These are phyloP conservation scores for Poecile montanus DNA, from an alignment of 2,797 vertebrate species.

Conservation along the genomic window DNA sequence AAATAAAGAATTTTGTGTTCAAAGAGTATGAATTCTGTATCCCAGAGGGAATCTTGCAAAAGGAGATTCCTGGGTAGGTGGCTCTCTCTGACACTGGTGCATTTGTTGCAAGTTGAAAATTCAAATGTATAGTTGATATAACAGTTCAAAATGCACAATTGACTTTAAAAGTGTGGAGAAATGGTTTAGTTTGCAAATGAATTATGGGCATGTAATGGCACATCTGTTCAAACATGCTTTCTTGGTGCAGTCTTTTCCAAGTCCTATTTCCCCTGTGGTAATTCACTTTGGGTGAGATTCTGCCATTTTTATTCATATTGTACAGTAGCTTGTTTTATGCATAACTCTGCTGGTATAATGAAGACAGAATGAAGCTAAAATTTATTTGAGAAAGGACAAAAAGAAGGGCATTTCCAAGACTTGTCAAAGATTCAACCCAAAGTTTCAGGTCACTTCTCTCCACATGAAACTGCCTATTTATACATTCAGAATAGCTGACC, in stretches of 20 bases:
- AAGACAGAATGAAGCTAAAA: neutral
- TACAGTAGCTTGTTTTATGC: neutral
- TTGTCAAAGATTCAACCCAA: neutral
- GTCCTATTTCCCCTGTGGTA: neutral
- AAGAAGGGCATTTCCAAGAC: neutral
- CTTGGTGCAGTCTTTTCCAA: neutral
- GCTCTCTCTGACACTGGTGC: neutral
- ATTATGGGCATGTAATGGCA: neutral
- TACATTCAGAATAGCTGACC: neutral
- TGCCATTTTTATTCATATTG: constrained; percentile 16
- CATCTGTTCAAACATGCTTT: constrained; percentile 1
- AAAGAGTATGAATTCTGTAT: neutral
- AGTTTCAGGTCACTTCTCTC: constrained; percentile 11
- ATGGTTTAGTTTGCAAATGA: constrained; percentile 8
- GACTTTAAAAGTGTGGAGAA: neutral
- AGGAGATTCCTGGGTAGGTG: neutral
- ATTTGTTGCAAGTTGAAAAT: neutral
- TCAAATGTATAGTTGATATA: neutral
- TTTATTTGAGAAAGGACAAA: neutral
- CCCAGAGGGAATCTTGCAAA: neutral
- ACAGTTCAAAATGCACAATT: neutral
- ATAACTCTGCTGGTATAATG: neutral
- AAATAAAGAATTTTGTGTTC: neutral
- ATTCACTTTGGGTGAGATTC: constrained; percentile 8
- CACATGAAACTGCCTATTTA: neutral